Conservation (phyloP, 53 echinoderm and acorn worm species). For the Temnopleurus reevesii region DNA sequence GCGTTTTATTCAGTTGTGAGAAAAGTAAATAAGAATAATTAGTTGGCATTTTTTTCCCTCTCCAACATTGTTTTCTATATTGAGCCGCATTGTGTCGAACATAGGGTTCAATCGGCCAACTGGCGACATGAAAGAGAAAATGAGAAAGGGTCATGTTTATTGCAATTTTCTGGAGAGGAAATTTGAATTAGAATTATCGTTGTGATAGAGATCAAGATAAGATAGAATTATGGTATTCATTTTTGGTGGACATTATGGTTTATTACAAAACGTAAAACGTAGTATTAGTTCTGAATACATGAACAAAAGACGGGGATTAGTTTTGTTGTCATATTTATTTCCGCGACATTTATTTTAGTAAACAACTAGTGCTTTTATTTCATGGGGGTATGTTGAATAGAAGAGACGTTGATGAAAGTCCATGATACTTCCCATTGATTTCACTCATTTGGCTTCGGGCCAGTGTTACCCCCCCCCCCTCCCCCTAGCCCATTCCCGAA, state of each 20-base stretch:
- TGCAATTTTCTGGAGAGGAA: not conserved
- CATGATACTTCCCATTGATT: no score
- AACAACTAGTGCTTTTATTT: no score
- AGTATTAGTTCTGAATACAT: no score
- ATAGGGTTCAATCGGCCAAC: conserved; percentile 17
- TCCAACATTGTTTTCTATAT: not conserved
- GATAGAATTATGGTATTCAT: not conserved
- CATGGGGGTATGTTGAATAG: no score
- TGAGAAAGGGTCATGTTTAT: not conserved
- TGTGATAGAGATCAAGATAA: conserved; percentile 10
- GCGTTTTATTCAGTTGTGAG: conserved; percentile 28
- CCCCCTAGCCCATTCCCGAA: no score
- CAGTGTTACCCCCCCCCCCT: no score
- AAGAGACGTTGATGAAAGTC: no score
- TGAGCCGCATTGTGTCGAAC: conserved; percentile 4
- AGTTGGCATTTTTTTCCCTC: not conserved
- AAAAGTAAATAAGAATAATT: conserved; percentile 13
- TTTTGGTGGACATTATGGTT: no score
- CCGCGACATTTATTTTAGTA: no score
- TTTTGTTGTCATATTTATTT: not conserved
- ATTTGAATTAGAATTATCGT: not conserved
- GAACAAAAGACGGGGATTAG: not conserved
- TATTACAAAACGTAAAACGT: no score
- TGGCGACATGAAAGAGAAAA: not conserved
- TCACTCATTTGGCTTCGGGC: no score